Evolutionary conservation across 2,797 vertebrate genomes (phyloP).

Genomic region (Hyperoplus lanceolatus): DNA sequence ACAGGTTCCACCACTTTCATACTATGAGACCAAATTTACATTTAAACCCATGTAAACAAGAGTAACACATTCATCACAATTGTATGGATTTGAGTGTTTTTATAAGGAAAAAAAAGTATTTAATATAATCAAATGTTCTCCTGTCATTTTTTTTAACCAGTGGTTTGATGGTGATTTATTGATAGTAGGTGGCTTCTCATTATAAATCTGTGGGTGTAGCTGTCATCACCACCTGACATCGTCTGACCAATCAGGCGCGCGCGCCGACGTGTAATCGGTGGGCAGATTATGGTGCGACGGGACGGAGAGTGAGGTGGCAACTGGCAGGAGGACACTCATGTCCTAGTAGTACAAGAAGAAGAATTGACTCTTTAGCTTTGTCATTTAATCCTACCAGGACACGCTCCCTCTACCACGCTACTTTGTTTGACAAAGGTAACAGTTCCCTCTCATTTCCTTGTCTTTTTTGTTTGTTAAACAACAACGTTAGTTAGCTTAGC

Average conservation of each 20-base stretch:
- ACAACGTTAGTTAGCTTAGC: slow-evolving; percentile 7
- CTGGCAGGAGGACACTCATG: slow-evolving; percentile 23
- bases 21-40: background rate
- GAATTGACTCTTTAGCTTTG: slow-evolving; percentile 16
- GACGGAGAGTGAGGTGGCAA: slow-evolving; percentile 54
- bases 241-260: slow-evolving; percentile 65
- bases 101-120: too few species aligned
- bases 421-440: slow-evolving; percentile 66
- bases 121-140: too few species aligned
- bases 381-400: slow-evolving; percentile 4
- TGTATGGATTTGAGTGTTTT: too few species aligned
- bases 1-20: background rate
- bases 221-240: slow-evolving; percentile 54
- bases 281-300: slow-evolving; percentile 85
- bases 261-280: slow-evolving; percentile 67
- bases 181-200: background rate
- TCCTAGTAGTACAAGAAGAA: slow-evolving; percentile 14
- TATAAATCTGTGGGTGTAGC: slow-evolving; percentile 32
- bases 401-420: background rate
- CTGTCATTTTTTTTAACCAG: too few species aligned
- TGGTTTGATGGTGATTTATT: background rate
- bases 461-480: background rate
- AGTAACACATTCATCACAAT: background rate
- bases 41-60: background rate
- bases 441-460: background rate